Conservation (phyloP, 2,888 invertebrate species). For the Dryococelus australis region DNA sequence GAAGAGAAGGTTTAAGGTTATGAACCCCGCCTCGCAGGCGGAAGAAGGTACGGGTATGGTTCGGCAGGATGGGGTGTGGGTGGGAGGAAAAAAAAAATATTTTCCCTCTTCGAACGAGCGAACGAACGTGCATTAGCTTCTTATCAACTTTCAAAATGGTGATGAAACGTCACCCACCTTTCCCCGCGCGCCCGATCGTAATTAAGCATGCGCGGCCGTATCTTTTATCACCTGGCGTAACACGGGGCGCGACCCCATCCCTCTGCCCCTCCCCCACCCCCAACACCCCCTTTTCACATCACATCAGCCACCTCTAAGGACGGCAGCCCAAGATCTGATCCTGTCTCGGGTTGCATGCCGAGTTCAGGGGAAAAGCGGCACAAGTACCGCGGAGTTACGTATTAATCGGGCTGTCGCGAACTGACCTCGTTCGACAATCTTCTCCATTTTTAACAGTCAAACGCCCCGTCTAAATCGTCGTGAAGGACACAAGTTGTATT, state of each 20-base stretch:
- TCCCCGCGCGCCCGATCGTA: not conserved
- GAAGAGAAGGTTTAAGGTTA: no score
- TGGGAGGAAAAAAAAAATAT: not conserved
- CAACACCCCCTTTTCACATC: not conserved
- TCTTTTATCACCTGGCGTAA: constrained; percentile 28
- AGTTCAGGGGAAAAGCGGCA: not conserved
- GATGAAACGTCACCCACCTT: constrained; percentile 20
- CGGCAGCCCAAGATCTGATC: not conserved
- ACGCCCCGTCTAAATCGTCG: no score
- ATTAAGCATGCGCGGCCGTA: not conserved
- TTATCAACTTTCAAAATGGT: constrained; percentile 31
- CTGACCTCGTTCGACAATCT: no score
- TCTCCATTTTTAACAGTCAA: no score
- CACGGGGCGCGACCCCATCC: not conserved
- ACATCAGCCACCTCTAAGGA: not conserved
- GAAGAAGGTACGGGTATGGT: no score
- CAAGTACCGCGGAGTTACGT: not conserved
- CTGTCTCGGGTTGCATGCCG: not conserved
- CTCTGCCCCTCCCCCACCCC: not conserved
- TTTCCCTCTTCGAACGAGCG: not conserved
- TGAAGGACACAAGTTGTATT: no score
- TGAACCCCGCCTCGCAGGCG: no score
- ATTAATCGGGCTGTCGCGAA: no score
- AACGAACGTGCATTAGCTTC: constrained; percentile 16
- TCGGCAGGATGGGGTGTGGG: not conserved